A percentile compares a stretch with the other conserved stretches of the same genome.
These are phyloP conservation scores for Noctilio leporinus DNA, from an alignment of 2,113 vertebrate species.

Conservation along the genomic window DNA sequence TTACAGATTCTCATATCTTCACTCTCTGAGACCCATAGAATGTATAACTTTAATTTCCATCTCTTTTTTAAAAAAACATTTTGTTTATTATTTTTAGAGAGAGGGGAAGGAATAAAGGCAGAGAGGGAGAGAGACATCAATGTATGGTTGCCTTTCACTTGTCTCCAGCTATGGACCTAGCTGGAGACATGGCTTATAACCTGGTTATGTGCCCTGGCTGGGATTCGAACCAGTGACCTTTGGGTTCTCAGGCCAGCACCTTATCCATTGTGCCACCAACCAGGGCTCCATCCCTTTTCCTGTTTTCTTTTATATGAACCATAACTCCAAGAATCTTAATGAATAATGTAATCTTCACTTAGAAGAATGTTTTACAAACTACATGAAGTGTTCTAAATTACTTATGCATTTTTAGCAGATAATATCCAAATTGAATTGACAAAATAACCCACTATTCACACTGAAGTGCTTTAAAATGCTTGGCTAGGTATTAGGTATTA, in stretches of 20 bases:
- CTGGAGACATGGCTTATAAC: too few relatives aligned
- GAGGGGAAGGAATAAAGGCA: too few relatives aligned
- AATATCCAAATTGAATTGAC: conserved; percentile 13
- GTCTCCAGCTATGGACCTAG: too few relatives aligned
- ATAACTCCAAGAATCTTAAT: conserved; percentile 35
- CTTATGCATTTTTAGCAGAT: neutral
- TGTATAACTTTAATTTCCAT: neutral
- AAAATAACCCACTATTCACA: neutral
- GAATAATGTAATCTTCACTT: conserved; percentile 30
- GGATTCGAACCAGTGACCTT: too few relatives aligned
- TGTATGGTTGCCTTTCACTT: too few relatives aligned
- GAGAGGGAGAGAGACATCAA: too few relatives aligned
- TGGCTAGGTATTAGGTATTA: neutral
- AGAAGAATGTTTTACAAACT: conserved; percentile 30
- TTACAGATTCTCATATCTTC: neutral
- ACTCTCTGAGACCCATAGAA: neutral
- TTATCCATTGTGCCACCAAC: too few relatives aligned
- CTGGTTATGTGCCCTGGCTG: too few relatives aligned
- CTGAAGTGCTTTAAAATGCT: conserved; percentile 24
- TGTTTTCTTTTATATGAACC: conserved; percentile 25
- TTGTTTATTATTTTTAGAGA: too few relatives aligned
- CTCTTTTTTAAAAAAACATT: too few relatives aligned
- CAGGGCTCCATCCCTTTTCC: neutral
- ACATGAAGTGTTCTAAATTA: neutral
- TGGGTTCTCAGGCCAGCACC: too few relatives aligned